Base-by-base conservation (phyloP, 2,888 invertebrate genomes). In the Mythimna loreyi region DNA sequence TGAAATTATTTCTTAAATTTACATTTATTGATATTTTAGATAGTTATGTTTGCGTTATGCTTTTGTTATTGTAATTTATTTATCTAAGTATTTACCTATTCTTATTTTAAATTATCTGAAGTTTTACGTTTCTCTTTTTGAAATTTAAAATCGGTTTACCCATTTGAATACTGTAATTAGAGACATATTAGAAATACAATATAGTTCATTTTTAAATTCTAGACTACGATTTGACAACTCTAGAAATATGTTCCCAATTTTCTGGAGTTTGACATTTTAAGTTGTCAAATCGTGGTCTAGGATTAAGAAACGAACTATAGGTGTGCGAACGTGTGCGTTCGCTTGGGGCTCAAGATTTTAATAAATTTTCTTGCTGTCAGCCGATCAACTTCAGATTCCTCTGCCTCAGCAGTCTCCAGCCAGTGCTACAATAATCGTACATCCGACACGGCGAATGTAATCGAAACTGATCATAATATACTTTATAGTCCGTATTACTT, bases 401-500 rank as follows among this genome's bases (percentile, higher is more conserved):
- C 28, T 23, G 57, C 28, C 60, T 68, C 53, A 59, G 30, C 78
- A 75, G 50, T 69, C 62, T 50, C 63, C 47, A 58, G 47, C 67
- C 64, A 68, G 57, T 57, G 57, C 23, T 30, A 72, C 66, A 55
- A 78, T 59, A 67, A 62, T 69, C 49, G 67, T 50, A 76, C 86
- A 87, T 67, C 87, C 87, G 86, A 87, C 86, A 87, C 87, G 87
- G 75, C 60, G 63, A 76, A 77, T 78, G 77, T 79, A 66, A 78
- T 79, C 65, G 70, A 79, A 81, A 78, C 78, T 73, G 75, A 66
- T 81, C 66, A 72, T 80, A 80, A 75, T 74, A 73, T 82, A 72
- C 36, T 82, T 86, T 77, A 82, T 79, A 82, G 80, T 81, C 80
- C 77, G 58, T 87, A 87, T 89, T 87, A 88, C 84, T 85, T 86